A percentile compares a stretch with the other conserved stretches of the same genome.
These are phyloP conservation scores for Listrodromus nycthemerus DNA, from an alignment of 2,888 invertebrate genomes.

Conservation along the genomic window DNA sequence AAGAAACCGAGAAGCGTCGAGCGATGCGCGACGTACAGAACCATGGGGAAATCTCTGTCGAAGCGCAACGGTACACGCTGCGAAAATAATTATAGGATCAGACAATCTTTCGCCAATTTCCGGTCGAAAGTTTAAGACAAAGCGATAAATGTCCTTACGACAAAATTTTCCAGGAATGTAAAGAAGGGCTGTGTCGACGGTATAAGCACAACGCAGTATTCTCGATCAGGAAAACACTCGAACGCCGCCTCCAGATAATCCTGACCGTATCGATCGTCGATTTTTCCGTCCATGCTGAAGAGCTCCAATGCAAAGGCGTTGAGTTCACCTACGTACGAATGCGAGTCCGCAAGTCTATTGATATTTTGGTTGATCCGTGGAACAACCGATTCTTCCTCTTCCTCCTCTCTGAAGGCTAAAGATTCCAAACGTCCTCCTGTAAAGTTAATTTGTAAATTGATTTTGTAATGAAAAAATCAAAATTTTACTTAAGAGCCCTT, in stretches of 20 bases:
- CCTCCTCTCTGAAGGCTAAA: conserved; percentile 38
- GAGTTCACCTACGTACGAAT: conserved; percentile 80
- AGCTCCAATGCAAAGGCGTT: conserved; percentile 89
- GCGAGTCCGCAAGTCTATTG: not conserved
- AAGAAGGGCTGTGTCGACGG: conserved; percentile 86
- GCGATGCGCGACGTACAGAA: conserved; percentile 84
- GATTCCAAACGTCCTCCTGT: conserved; percentile 49
- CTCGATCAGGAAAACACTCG: conserved; percentile 88
- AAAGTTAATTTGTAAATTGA: not conserved
- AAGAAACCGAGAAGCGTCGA: conserved; percentile 75
- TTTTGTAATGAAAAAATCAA: not conserved
- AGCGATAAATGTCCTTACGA: conserved; percentile 81
- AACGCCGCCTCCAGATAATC: conserved; percentile 89
- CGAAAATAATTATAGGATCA: conserved; percentile 17
- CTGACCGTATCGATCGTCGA: conserved; percentile 86
- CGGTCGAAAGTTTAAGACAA: not conserved
- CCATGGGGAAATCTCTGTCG: conserved; percentile 82
- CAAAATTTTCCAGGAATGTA: conserved; percentile 87
- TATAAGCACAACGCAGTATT: conserved; percentile 88
- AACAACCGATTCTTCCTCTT: conserved; percentile 21
- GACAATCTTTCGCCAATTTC: not conserved
- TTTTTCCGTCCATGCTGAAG: conserved; percentile 86
- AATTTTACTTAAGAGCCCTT: not conserved
- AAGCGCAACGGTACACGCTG: conserved; percentile 81
- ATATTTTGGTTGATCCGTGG: conserved; percentile 33